Conservation (phyloP, 1,140 invertebrate species). For the Zaprionus capensis region DNA sequence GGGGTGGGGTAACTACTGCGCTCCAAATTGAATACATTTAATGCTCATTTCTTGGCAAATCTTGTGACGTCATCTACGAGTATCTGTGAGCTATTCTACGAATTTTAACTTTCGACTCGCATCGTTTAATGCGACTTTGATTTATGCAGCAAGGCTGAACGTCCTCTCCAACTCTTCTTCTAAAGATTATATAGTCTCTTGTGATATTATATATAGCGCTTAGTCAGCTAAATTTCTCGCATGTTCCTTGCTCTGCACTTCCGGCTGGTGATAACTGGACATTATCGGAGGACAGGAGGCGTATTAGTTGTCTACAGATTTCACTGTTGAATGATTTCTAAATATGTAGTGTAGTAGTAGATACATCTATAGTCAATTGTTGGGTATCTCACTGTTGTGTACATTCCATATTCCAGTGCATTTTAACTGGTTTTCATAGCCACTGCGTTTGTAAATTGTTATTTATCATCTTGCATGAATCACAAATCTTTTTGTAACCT, state of each 20-base stretch:
- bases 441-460: constrained; percentile 37
- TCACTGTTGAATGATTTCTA: not conserved
- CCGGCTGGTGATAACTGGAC: constrained; percentile 39
- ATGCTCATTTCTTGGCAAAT: constrained; percentile 26
- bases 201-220: constrained; percentile 4
- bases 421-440: constrained; percentile 11
- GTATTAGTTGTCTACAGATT: not conserved
- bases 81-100: not conserved
- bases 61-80: constrained; percentile 39
- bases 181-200: constrained; percentile 5
- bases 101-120: constrained; percentile 45
- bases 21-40: constrained; percentile 26
- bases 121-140: constrained; percentile 43
- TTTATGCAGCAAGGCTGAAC: constrained; percentile 27
- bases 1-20: not conserved
- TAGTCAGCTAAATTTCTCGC: constrained; percentile 45
- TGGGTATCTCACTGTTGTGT: not conserved
- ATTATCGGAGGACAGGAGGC: not conserved
- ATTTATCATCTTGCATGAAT: constrained; percentile 36
- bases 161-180: not conserved
- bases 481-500: constrained; percentile 11
- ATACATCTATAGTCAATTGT: not conserved
- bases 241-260: constrained; percentile 45
- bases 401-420: not conserved
- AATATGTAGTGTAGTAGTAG: not conserved